Conservation (phyloP, 2,888 invertebrate genomes). For the Clivina fossor region DNA sequence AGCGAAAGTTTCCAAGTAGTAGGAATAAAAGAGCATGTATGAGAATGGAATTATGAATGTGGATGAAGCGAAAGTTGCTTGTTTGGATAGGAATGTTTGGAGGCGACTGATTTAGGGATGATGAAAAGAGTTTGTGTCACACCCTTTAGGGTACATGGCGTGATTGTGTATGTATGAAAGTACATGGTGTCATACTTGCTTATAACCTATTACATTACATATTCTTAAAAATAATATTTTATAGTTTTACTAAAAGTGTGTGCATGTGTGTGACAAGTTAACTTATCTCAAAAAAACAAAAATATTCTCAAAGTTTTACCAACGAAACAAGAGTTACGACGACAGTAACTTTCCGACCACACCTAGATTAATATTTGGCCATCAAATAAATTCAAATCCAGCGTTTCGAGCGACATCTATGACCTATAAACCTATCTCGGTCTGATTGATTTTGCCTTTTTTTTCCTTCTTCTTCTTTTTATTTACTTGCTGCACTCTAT, state of each 20-base stretch:
- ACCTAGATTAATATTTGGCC: constrained; percentile 23
- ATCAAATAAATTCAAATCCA: constrained; percentile 10
- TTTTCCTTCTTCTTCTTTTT: too few relatives aligned
- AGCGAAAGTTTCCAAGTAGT: too few relatives aligned
- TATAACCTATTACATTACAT: neutral
- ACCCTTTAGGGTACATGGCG: too few relatives aligned
- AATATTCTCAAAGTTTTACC: too few relatives aligned
- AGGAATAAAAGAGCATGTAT: too few relatives aligned
- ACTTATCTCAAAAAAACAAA: neutral
- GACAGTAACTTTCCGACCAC: neutral
- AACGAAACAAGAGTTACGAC: neutral
- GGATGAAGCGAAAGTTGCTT: too few relatives aligned
- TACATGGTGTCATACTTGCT: neutral
- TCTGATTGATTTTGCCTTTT: constrained; percentile 19
- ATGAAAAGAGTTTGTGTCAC: too few relatives aligned
- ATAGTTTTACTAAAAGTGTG: neutral
- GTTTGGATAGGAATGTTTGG: too few relatives aligned
- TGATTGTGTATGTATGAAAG: too few relatives aligned
- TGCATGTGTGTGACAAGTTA: neutral
- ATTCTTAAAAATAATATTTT: neutral
- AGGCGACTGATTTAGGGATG: too few relatives aligned
- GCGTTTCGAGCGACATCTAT: constrained; percentile 15
- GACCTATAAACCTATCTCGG: constrained; percentile 26
- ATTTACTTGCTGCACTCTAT: too few relatives aligned
- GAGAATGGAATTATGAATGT: too few relatives aligned